Conservation (phyloP, 2,113 vertebrate species). For the Rutilus rutilus region DNA sequence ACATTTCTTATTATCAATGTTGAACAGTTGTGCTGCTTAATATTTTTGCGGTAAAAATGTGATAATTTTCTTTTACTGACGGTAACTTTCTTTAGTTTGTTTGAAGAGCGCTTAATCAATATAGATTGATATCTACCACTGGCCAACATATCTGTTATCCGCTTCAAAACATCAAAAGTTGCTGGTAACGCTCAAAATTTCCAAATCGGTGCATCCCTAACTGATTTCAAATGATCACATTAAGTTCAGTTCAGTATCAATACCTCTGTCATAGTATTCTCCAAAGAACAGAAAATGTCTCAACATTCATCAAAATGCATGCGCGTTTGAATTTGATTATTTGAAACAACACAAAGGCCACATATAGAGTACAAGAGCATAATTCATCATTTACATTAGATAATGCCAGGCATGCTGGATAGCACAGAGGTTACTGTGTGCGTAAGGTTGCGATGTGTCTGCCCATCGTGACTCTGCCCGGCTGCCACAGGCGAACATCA, state of each 20-base stretch:
- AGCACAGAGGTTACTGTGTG: neutral
- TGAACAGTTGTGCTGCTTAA: neutral
- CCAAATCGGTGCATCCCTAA: neutral
- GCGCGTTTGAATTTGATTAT: neutral
- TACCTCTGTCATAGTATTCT: neutral
- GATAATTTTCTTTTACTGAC: neutral
- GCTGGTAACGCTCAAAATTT: neutral
- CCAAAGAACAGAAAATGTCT: no score
- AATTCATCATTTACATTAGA: neutral
- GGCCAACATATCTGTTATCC: neutral
- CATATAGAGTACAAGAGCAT: neutral
- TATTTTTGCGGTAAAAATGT: neutral
- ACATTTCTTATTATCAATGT: neutral
- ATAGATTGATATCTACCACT: neutral
- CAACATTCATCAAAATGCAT: neutral
- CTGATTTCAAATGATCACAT: neutral
- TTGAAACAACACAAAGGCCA: neutral
- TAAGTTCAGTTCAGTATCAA: neutral
- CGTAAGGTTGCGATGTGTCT: constrained; percentile 35
- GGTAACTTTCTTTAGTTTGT: neutral
- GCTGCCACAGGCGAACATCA: constrained; percentile 54
- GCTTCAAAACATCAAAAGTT: no score
- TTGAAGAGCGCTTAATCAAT: neutral
- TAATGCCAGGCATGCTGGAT: constrained; percentile 18
- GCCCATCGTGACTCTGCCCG: constrained; percentile 43